A percentile compares a stretch with the other conserved stretches of the same genome.
These are phyloP conservation scores for Chrysomallon squamiferum DNA, from an alignment of 1,140 invertebrate species.

Conservation along the genomic window DNA sequence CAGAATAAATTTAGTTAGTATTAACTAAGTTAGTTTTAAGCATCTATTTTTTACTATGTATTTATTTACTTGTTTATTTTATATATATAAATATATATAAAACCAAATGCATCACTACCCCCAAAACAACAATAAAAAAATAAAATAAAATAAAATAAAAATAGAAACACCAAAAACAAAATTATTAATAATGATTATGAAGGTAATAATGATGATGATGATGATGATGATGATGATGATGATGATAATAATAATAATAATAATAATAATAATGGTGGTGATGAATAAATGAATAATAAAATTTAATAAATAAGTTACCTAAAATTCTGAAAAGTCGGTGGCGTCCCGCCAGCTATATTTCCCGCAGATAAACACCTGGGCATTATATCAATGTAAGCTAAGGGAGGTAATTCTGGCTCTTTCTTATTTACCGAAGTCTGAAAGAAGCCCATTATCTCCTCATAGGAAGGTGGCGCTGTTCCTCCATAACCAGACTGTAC, in stretches of 20 bases:
- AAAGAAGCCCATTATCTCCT: conserved; percentile 33
- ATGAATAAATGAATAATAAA: background rate
- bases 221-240: background rate
- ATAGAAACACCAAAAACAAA: background rate
- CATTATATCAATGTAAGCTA: conserved; percentile 40
- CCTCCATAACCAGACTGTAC: conserved; percentile 6
- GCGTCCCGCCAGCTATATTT: conserved; percentile 20
- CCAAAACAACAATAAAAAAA: background rate
- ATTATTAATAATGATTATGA: background rate
- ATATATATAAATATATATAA: background rate
- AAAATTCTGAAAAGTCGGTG: conserved; percentile 32
- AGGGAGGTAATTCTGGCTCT: conserved; percentile 23
- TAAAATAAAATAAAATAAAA: background rate
- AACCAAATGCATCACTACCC: background rate
- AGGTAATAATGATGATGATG: background rate
- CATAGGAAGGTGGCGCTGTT: conserved; percentile 32
- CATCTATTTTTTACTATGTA: background rate
- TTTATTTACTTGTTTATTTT: background rate
- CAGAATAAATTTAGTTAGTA: background rate
- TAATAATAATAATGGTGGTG: background rate
- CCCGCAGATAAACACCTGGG: conserved; percentile 19
- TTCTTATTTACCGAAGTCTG: conserved; percentile 19
- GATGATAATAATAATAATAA: background rate
- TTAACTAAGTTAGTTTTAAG: background rate
- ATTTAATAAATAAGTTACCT: conserved; percentile 14